Percentiles rank a stretch among this genome's conserved stretches.
Evolutionary conservation across 2,113 vertebrate species (phyloP).

Genomic region (Paramisgurnus dabryanus): DNA sequence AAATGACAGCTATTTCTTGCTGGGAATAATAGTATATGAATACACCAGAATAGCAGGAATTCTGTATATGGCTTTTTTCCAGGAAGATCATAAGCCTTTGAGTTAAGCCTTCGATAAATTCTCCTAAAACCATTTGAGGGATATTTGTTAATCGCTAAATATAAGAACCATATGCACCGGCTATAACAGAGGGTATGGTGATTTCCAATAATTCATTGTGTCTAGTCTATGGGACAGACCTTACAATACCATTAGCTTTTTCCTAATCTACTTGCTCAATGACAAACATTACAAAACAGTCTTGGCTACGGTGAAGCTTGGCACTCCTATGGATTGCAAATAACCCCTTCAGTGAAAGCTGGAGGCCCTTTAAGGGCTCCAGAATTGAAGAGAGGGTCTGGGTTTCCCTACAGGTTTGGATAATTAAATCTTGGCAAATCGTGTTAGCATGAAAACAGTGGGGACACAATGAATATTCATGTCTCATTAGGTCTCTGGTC

Average conservation of each 20-base stretch:
- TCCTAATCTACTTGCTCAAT: conserved; percentile 15
- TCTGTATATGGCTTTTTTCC: not conserved
- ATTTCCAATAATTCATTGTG: not conserved
- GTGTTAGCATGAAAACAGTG: conserved; percentile 14
- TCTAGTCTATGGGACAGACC: conserved; percentile 3
- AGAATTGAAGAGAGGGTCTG: conserved; percentile 56
- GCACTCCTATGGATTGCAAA: conserved; percentile 46
- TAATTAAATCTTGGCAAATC: conserved; percentile 72
- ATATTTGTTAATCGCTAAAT: conserved; percentile 21
- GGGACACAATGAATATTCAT: conserved; percentile 51
- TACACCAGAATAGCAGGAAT: not conserved
- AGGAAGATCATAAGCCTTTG: conserved; percentile 18
- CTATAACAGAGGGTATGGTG: not conserved
- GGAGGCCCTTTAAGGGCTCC: conserved; percentile 53
- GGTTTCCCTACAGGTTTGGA: conserved; percentile 56
- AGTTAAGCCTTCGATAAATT: not conserved
- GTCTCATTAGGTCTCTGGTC: conserved; percentile 39
- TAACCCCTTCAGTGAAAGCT: conserved; percentile 49
- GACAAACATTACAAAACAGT: not conserved
- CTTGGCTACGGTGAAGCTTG: not conserved
- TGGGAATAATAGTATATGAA: not conserved
- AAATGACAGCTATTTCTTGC: no score
- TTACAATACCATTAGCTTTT: not conserved
- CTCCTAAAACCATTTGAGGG: conserved; percentile 4
- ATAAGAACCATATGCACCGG: conserved; percentile 30